phyloP scores from a whole-genome alignment of 2,888 invertebrate genomes.

The Liposcelis brunnea region DNA sequence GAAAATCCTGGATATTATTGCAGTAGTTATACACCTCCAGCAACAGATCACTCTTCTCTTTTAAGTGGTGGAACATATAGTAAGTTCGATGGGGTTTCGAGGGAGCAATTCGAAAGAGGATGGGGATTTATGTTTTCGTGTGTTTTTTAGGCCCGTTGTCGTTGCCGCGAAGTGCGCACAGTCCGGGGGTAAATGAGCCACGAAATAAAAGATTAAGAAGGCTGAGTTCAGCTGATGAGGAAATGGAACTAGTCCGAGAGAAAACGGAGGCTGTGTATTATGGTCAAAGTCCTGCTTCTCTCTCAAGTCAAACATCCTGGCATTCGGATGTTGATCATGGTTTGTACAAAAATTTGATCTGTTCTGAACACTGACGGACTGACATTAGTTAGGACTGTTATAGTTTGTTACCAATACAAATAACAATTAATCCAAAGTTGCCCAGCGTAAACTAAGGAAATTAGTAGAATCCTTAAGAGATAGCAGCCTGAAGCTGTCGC shows the following conservation, averaged over 20 bases:
- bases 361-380: too few species aligned
- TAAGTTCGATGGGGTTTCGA: too few species aligned
- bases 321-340: constrained; percentile 36
- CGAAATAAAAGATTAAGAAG: constrained; percentile 33
- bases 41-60: constrained; percentile 39
- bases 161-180: constrained; percentile 27
- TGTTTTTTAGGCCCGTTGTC: constrained; percentile 25
- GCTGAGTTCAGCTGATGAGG: constrained; percentile 35
- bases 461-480: too few species aligned
- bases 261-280: constrained; percentile 24
- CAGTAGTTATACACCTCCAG: constrained; percentile 59
- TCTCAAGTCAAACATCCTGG: constrained; percentile 29
- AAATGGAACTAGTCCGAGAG: constrained; percentile 24
- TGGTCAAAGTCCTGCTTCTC: constrained; percentile 32
- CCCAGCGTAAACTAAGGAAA: too few species aligned
- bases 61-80: constrained; percentile 63
- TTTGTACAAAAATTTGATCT: constrained; percentile 13
- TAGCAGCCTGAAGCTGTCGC: too few species aligned
- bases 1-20: constrained; percentile 70
- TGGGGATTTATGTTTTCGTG: constrained; percentile 7
- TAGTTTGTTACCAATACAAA: too few species aligned
- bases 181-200: constrained; percentile 28
- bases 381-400: too few species aligned
- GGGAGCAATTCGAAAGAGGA: too few species aligned
- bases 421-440: too few species aligned